Evolutionary conservation across 2,888 invertebrate genomes (phyloP), one percentile per base, ranked within the genome.

Genomic region (Archaeoteleia sp.): DNA sequence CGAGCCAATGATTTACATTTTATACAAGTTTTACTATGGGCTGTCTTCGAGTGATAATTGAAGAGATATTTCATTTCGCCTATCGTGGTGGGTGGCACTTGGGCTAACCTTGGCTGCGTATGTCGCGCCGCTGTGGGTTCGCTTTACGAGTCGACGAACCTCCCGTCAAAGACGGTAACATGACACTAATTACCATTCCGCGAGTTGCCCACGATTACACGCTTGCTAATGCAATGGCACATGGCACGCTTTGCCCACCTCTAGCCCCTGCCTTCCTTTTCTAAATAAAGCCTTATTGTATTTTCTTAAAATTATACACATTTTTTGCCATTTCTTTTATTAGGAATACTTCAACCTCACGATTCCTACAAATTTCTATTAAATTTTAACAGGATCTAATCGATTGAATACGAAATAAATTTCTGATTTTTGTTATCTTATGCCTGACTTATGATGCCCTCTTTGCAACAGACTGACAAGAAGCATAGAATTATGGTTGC

Each of bases 101-200:
- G 70, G 49, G 27, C 62, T 72, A 73, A 77, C 77, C 74, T 72
- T 78, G 76, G 70, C 74, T 74, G 66, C 69, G 72, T 72, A 71
- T 76, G 77, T 75, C 77, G 73, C 72, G 68, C 70, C 61, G 70
- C 67, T 61, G 57, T 49, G 51, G 60, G 63, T 45, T 20, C 35
- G 49, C 61, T 78, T 79, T 79, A 77, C 74, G 78, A 75, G 72
- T 71, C 73, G 65, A 72, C 67, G 73, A 53, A 72, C 60, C 39
- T 71, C 72, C 73, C 73, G 72, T 78, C 78, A 78, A 78, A 79
- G 76, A 69, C 63, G 54, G 77, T 71, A 79, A 78, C 73, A 51
- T 67, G 74, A 79, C 74, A 74, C 79, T 76, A 75, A 79, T 79
- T 78, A 78, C 78, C 74, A 71, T 75, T 76, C 76, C 67, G 73